Evolutionary conservation across 2,797 vertebrate species (phyloP), one percentile per base, ranked within the genome.

Genomic region (Thripadectes ignobilis): DNA sequence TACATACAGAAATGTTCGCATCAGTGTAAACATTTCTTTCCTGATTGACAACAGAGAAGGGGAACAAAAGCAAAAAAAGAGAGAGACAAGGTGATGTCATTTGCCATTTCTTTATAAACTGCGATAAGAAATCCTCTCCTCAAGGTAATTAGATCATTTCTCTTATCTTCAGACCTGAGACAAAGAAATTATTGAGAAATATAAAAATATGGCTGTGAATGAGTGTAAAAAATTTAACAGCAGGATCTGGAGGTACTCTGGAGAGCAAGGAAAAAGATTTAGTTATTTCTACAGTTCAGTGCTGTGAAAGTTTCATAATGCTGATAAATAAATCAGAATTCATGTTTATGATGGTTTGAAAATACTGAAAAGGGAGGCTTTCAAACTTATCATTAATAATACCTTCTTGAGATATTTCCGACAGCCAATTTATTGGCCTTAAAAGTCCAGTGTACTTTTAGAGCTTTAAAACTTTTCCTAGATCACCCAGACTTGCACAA

Each of bases 261-360:
- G 41, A 89, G 67, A 87, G 59, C n/a, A 51, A 79, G 76, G 48
- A 39, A 51, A 66, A 81, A 87, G 16, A 84, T 90, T 79, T 86
- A 41, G 38, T 78, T 66, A 57, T 91, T 93, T 94, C 76, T 91
- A 54, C 63, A 67, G 75, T 77, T 93, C 57, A 54, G 32, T 74
- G 48, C 3, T 67, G 43, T 69, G 89, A 82, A 67, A 81, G 29
- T 82, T 95, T 91, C 61, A 54, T 74, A 86, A 75, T 58, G 34
- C 15, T 49, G 34, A 65, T 75, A 91, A 85, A 77, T 68, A 87
- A 87, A 49, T 62, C 14, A 93, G 45, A 91, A 89, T 89, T 89
- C 67, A 48, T 74, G n/a, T 75, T 91, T 89, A 58, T 69, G 19
- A 58, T 63, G 26, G n/a, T 92, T 93, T 85, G 43, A 88, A 94